phyloP scores from a whole-genome alignment of 2,797 vertebrate genomes.

The Aplochiton taeniatus region DNA sequence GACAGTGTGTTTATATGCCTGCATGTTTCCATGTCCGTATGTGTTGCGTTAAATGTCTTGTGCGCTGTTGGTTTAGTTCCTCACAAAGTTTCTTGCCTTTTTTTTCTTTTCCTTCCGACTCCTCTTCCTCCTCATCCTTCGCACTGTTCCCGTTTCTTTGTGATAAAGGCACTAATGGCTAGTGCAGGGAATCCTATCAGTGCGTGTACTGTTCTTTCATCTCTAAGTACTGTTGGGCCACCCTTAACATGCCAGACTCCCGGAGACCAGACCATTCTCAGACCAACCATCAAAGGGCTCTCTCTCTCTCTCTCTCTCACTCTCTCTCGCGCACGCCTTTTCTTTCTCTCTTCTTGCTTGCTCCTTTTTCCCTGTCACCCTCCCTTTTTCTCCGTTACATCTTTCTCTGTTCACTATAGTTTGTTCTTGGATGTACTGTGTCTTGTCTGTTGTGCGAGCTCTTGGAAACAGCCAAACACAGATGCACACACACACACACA shows the following conservation, averaged over 20 bases:
- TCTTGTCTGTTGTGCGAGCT: too few species aligned
- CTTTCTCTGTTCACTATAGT: too few species aligned
- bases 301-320: slow-evolving; percentile 9
- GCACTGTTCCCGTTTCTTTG: not conserved
- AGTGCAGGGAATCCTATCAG: slow-evolving; percentile 37
- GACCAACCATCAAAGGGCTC: slow-evolving; percentile 53
- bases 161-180: slow-evolving; percentile 1
- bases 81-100: not conserved
- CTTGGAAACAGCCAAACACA: too few species aligned
- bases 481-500: too few species aligned
- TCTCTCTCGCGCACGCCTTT: not conserved
- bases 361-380: not conserved
- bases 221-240: slow-evolving; percentile 41
- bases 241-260: slow-evolving; percentile 45
- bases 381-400: not conserved
- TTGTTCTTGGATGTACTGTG: too few species aligned
- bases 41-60: too few species aligned
- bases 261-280: slow-evolving; percentile 41
- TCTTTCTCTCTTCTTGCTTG: not conserved
- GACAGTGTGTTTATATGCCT: too few species aligned
- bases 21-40: too few species aligned
- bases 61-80: too few species aligned
- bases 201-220: slow-evolving; percentile 60
- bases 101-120: not conserved
- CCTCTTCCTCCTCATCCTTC: not conserved